These are phyloP conservation scores for Myzus persicae DNA, from an alignment of 1,140 invertebrate genomes.

Conservation along the genomic window DNA sequence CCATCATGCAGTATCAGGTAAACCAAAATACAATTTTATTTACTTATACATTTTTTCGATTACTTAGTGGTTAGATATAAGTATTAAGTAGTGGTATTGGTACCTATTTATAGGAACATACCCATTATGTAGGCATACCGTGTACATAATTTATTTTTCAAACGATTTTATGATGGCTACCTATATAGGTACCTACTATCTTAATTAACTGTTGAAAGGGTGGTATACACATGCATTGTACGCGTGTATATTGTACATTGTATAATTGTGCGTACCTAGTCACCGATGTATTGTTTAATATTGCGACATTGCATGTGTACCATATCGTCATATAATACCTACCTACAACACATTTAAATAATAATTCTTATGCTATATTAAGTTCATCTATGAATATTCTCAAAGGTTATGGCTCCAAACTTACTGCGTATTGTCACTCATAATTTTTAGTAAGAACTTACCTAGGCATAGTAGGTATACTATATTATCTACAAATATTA, in stretches of 20 bases:
- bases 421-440: not conserved
- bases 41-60: not conserved
- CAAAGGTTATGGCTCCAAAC: not conserved
- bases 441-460: not conserved
- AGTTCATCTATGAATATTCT: not conserved
- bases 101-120: too few relatives aligned
- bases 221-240: not conserved
- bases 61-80: not conserved
- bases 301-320: too few relatives aligned
- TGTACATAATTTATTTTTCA: not conserved
- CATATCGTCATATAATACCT: not conserved
- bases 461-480: too few relatives aligned
- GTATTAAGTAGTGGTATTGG: too few relatives aligned
- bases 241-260: not conserved
- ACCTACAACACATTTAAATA: not conserved
- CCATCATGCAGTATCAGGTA: conserved; percentile 40
- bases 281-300: too few relatives aligned
- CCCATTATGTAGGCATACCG: not conserved
- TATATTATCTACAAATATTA: too few relatives aligned
- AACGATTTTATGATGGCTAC: not conserved
- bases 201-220: not conserved
- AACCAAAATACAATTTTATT: not conserved
- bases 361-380: not conserved
- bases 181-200: not conserved
- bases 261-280: not conserved